phyloP scores from a whole-genome alignment of 2,797 vertebrate species.

The Streptopelia turtur region DNA sequence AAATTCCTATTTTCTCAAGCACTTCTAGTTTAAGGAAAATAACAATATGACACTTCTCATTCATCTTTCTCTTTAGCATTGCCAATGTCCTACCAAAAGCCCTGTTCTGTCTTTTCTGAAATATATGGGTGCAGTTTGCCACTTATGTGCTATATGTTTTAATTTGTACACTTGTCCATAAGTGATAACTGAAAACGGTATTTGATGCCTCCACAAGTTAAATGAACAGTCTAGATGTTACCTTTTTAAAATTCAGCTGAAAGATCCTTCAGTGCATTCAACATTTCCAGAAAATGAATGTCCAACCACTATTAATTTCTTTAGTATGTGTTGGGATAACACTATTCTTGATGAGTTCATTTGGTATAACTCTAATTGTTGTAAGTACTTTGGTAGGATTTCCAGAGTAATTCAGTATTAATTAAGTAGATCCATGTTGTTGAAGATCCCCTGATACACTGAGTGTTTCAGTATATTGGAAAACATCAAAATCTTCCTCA shows the following conservation, averaged over 20 bases:
- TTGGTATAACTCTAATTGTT: background rate
- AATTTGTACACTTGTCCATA: background rate
- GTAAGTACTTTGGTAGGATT: conserved; percentile 18
- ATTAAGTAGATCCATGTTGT: background rate
- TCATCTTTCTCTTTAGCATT: background rate
- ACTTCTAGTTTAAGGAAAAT: background rate
- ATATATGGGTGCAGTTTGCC: background rate
- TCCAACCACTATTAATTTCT: background rate
- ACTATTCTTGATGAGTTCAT: background rate
- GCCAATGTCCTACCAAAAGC: background rate
- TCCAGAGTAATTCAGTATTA: conserved; percentile 24
- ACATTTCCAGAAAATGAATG: background rate
- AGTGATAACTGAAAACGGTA: background rate
- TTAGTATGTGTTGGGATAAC: background rate
- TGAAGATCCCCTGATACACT: background rate
- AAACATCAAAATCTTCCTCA: background rate
- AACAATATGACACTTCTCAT: background rate
- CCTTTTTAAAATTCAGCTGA: background rate
- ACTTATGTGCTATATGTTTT: background rate
- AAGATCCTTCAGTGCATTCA: background rate
- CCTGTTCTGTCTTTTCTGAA: background rate
- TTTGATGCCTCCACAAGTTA: background rate
- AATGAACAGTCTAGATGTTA: background rate
- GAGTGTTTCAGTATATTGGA: background rate
- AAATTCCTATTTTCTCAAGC: background rate